These are phyloP conservation scores for Lasioglossum baleicum DNA, from an alignment of 1,140 invertebrate genomes.

Conservation along the genomic window DNA sequence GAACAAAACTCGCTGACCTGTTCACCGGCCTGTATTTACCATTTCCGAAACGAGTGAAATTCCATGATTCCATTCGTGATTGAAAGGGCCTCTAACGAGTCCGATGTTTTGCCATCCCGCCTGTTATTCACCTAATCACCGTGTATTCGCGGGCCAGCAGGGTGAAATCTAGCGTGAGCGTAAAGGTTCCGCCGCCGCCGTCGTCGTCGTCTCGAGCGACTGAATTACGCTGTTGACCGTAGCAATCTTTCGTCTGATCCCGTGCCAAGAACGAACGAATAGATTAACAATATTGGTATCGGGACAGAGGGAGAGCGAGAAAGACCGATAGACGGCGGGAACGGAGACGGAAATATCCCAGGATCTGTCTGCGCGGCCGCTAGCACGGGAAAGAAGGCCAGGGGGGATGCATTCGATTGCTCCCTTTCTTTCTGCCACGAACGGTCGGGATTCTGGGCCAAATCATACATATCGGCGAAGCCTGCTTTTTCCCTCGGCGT, in stretches of 20 bases:
- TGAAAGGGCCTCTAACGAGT: constrained; percentile 2
- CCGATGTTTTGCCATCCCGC: not conserved
- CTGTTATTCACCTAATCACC: constrained; percentile 19
- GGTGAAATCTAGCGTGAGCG: constrained; percentile 36
- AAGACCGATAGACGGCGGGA: not conserved
- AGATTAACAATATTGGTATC: constrained; percentile 60
- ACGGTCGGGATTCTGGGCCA: constrained; percentile 40
- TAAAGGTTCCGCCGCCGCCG: not conserved
- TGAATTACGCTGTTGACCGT: constrained; percentile 58
- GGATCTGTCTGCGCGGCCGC: not conserved
- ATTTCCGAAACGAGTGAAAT: not conserved
- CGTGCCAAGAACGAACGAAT: constrained; percentile 51
- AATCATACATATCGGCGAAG: constrained; percentile 25
- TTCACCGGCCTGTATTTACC: not conserved
- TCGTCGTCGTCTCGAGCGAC: constrained; percentile 9
- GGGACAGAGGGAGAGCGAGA: not conserved
- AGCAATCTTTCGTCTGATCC: constrained; percentile 43
- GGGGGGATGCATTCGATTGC: constrained; percentile 29
- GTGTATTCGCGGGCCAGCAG: not conserved
- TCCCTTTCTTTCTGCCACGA: constrained; percentile 27
- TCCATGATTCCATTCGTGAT: no score
- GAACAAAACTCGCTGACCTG: not conserved
- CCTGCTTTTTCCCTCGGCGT: not conserved
- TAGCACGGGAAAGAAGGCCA: constrained; percentile 28
- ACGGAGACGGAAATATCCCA: not conserved